These are phyloP conservation scores for Conger conger DNA, from an alignment of 2,113 vertebrate genomes.

Conservation along the genomic window DNA sequence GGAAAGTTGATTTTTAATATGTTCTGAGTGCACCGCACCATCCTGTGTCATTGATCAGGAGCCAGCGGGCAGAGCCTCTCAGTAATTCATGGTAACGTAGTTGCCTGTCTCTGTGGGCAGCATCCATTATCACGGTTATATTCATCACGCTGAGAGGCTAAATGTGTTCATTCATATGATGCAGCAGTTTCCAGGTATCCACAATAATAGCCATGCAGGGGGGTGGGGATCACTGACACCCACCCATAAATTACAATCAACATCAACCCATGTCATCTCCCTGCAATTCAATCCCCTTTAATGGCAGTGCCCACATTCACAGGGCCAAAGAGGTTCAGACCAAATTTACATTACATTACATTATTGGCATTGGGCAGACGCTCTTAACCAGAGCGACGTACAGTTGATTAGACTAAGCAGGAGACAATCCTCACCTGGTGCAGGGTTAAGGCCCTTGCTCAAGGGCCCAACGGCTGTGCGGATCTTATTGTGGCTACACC, in stretches of 20 bases:
- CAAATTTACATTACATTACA: too few species aligned
- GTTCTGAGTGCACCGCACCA: background rate
- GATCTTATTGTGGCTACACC: too few species aligned
- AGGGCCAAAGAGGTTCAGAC: too few species aligned
- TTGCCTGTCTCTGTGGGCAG: background rate
- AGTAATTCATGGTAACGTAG: slow-evolving; percentile 9
- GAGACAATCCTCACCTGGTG: too few species aligned
- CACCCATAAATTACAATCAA: background rate
- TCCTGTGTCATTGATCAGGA: slow-evolving; percentile 1
- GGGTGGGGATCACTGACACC: background rate
- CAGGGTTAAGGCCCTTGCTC: too few species aligned
- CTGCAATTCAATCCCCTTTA: background rate
- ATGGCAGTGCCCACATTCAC: background rate
- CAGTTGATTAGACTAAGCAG: too few species aligned
- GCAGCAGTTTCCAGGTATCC: background rate
- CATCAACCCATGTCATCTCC: background rate
- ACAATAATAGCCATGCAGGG: background rate
- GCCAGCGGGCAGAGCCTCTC: background rate
- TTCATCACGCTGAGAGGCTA: background rate
- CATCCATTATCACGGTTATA: background rate
- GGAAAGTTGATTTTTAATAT: slow-evolving; percentile 10
- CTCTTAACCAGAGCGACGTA: too few species aligned
- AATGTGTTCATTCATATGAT: slow-evolving; percentile 12
- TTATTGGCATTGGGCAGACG: too few species aligned
- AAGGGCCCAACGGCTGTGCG: too few species aligned